These are phyloP conservation scores for Zaprionus capensis DNA, from an alignment of 1,140 invertebrate genomes.

Conservation along the genomic window DNA sequence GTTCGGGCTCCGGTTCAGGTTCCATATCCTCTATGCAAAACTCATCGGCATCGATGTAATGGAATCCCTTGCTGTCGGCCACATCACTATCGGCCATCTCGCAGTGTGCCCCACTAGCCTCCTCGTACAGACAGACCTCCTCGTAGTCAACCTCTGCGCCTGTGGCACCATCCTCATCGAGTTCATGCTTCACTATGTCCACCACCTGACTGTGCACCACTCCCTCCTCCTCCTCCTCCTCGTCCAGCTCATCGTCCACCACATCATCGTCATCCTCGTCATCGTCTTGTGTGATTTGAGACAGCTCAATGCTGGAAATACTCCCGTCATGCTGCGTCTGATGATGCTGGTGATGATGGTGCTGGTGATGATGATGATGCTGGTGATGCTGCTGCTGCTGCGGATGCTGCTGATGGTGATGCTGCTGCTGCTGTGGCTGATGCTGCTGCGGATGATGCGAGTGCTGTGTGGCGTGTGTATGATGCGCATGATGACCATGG, in stretches of 20 bases:
- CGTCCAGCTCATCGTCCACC: slow-evolving; percentile 66
- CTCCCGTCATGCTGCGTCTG: slow-evolving; percentile 70
- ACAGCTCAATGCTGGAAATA: slow-evolving; percentile 75
- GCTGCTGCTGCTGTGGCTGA: slow-evolving; percentile 57
- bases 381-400: slow-evolving; percentile 65
- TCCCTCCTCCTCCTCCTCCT: slow-evolving; percentile 48
- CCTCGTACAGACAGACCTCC: slow-evolving; percentile 78
- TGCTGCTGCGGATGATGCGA: slow-evolving; percentile 46
- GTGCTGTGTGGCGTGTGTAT: slow-evolving; percentile 49
- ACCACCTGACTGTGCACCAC: slow-evolving; percentile 61
- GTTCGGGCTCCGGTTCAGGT: slow-evolving; percentile 35
- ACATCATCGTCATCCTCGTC: slow-evolving; percentile 70
- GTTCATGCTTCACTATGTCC: slow-evolving; percentile 78
- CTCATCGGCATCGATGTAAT: slow-evolving; percentile 71
- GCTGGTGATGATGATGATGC: slow-evolving; percentile 51
- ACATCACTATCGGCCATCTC: slow-evolving; percentile 74
- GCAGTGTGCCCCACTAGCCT: slow-evolving; percentile 69
- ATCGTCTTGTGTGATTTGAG: slow-evolving; percentile 66
- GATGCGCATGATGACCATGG: slow-evolving; percentile 49
- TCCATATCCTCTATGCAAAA: slow-evolving; percentile 77
- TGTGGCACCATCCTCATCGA: slow-evolving; percentile 75
- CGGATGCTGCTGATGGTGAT: slow-evolving; percentile 65
- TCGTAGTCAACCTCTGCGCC: slow-evolving; percentile 76
- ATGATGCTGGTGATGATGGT: slow-evolving; percentile 56
- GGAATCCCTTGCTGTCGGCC: slow-evolving; percentile 64